Evolutionary conservation across 2,797 vertebrate genomes (phyloP), one percentile per base, ranked within the genome.

Genomic region (Parambassis ranga): DNA sequence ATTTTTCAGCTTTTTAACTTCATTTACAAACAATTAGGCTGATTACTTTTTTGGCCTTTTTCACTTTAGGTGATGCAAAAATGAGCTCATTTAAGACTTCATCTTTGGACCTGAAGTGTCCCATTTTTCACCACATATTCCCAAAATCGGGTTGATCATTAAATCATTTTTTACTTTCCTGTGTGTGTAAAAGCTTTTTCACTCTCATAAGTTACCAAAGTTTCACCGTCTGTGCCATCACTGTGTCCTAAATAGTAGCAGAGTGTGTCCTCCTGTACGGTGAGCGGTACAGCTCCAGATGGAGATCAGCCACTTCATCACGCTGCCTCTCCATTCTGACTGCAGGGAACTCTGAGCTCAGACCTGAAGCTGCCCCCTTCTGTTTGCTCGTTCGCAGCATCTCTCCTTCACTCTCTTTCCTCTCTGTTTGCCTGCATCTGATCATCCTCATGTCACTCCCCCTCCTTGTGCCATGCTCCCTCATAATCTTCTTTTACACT

Each of bases 311-410:
- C 71, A 75, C 35, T 72, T 81, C 70, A 77, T 74, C 46, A 50
- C 68, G 67, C 78, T 69, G 77, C 80, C 84, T 83, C 67, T 64
- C 57, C 36, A 39, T 64, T 78, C 65, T 82, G 66, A 76, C 70
- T 69, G 46, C 50, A 19, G 57, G 63, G 50, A 72, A 76, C 65
- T 71, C 43, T 22, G 28, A 39, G 39, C 36, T 18, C 13, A 36
- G 27, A 79, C 58, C 52, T 43, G 37, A 46, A 63, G 62, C 70
- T 53, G 53, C 46, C 60, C 53, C 39, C 56, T 59, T 39, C 38
- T 50, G 22, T 62, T 53, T 68, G 49, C 52, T 72, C 48, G 39
- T 53, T 48, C 37, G 26, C 64, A 61, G 22, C 53, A 26, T 62
- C 60, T 26, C 59, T 31, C 33, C 65, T 49, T 59, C 58, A 36